A percentile compares a stretch with the other conserved stretches of the same genome.
Conservation (phyloP, 2,113 vertebrate genomes). For the Spizaetus ornatus region DNA sequence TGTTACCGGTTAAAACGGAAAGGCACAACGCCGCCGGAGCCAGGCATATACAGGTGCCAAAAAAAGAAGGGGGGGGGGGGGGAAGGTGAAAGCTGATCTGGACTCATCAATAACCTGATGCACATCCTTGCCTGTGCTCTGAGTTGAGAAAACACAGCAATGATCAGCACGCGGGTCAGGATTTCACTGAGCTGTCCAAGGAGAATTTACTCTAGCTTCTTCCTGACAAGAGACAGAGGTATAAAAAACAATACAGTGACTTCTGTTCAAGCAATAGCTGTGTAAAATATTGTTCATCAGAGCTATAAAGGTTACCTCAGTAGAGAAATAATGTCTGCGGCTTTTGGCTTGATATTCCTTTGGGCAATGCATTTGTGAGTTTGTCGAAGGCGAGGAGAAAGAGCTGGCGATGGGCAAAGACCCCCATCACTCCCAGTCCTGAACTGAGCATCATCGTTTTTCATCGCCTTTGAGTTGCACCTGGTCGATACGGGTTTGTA, state of each 20-base stretch:
- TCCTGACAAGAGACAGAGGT: not conserved
- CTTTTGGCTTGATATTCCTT: not conserved
- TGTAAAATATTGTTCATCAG: not conserved
- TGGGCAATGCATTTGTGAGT: not conserved
- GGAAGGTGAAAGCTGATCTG: not conserved
- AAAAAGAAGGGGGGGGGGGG: not conserved
- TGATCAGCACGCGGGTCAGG: not conserved
- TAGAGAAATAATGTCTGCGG: not conserved
- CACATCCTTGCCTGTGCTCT: not conserved
- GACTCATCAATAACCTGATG: not conserved
- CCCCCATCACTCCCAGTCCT: too few species aligned
- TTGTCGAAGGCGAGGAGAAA: not conserved
- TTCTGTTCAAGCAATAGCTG: not conserved
- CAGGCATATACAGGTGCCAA: not conserved
- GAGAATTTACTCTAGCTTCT: not conserved
- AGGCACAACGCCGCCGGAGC: accelerated
- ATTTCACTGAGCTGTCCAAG: not conserved
- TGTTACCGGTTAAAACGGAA: not conserved
- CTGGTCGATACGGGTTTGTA: not conserved
- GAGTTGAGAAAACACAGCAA: not conserved
- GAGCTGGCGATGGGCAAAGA: not conserved
- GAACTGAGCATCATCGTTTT: not conserved
- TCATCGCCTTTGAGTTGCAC: not conserved
- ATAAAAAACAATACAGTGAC: not conserved
- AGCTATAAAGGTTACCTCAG: not conserved